phyloP scores from a whole-genome alignment of 2,888 invertebrate species.

The Plebejus argus region DNA sequence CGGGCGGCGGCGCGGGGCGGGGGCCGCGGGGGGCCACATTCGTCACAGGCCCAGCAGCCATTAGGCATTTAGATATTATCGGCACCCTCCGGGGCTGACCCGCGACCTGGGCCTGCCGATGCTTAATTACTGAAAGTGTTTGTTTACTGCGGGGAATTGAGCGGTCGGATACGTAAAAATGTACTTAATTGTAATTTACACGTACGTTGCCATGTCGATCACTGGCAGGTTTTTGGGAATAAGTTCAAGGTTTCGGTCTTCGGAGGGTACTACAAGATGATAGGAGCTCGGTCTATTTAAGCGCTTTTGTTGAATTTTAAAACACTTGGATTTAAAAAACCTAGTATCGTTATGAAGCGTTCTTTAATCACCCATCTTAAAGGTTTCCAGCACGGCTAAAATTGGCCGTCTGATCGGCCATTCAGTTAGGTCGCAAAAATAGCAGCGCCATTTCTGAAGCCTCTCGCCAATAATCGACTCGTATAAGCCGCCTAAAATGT shows the following conservation, averaged over 20 bases:
- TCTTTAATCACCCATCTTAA: too few species aligned
- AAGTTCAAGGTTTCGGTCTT: too few species aligned
- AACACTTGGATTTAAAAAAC: too few species aligned
- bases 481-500: neutral
- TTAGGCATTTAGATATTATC: slow-evolving; percentile 82
- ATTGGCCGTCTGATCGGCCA: too few species aligned
- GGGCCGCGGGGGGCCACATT: slow-evolving; percentile 62
- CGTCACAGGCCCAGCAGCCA: slow-evolving; percentile 82
- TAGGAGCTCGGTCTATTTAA: too few species aligned
- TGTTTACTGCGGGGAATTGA: slow-evolving; percentile 52
- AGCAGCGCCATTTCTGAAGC: neutral
- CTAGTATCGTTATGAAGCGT: neutral
- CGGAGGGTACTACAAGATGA: too few species aligned
- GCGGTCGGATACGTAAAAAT: slow-evolving; percentile 18
- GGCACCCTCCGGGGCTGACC: slow-evolving; percentile 72
- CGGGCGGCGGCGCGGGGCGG: slow-evolving; percentile 46
- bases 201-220: neutral
- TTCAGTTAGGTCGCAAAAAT: neutral
- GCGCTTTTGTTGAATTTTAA: too few species aligned
- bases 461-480: neutral
- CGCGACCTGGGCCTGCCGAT: slow-evolving; percentile 73
- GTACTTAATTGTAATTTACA: slow-evolving; percentile 24
- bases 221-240: neutral
- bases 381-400: neutral
- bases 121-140: slow-evolving; percentile 79